These are phyloP conservation scores for Metopolophium dirhodum DNA, from an alignment of 1,140 invertebrate species.

Conservation along the genomic window DNA sequence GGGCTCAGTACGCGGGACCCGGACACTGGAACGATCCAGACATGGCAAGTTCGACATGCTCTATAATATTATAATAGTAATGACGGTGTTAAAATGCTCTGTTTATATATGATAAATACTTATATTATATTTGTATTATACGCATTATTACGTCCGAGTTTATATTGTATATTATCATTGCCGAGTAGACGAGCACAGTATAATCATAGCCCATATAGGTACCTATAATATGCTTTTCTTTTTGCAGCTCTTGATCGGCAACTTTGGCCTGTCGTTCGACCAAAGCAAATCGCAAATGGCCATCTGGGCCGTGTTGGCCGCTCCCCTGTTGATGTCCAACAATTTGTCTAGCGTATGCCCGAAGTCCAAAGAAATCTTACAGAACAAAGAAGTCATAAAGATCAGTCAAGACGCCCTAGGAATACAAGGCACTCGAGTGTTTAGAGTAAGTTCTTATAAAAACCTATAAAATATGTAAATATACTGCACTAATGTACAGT, in stretches of 20 bases:
- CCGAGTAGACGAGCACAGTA: too few relatives aligned
- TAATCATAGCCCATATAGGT: too few relatives aligned
- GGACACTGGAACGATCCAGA: slow-evolving; percentile 93
- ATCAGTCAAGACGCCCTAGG: slow-evolving; percentile 88
- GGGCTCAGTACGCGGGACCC: slow-evolving; percentile 77
- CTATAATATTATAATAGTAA: not conserved
- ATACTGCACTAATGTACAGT: not conserved
- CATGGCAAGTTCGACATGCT: slow-evolving; percentile 71
- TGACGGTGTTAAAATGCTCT: not conserved
- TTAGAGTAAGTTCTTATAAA: slow-evolving; percentile 61
- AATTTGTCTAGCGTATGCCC: slow-evolving; percentile 77
- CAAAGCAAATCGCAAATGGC: slow-evolving; percentile 88
- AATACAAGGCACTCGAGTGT: slow-evolving; percentile 68
- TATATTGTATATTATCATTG: too few relatives aligned
- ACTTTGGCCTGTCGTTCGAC: slow-evolving; percentile 82
- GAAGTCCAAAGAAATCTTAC: slow-evolving; percentile 77
- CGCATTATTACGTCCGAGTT: too few relatives aligned
- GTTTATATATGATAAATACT: not conserved
- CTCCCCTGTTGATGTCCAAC: slow-evolving; percentile 87
- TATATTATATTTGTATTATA: too few relatives aligned
- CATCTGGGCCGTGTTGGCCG: slow-evolving; percentile 87
- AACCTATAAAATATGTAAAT: not conserved
- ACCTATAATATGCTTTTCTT: slow-evolving; percentile 52
- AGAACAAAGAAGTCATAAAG: slow-evolving; percentile 76
- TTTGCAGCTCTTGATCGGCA: slow-evolving; percentile 80